Conservation (phyloP, 2,888 invertebrate species). For the Ditula angustiorana region DNA sequence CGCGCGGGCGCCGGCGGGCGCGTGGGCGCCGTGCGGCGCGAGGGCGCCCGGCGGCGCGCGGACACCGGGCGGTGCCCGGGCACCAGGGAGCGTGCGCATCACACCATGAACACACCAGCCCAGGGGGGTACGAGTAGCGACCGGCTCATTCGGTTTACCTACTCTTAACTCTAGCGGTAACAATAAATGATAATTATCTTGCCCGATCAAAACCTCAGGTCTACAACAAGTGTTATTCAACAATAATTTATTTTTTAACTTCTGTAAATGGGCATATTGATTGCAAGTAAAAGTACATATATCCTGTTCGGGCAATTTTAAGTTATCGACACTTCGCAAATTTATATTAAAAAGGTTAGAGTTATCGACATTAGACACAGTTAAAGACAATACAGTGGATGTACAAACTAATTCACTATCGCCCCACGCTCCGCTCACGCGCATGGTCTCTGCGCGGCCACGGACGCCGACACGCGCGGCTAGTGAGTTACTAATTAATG, state of each 20-base stretch:
- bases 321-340: background rate
- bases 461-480: background rate
- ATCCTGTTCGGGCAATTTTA: background rate
- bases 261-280: slow-evolving; percentile 21
- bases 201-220: slow-evolving; percentile 37
- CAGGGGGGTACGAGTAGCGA: slow-evolving; percentile 35
- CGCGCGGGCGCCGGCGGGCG: background rate
- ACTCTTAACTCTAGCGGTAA: slow-evolving; percentile 23
- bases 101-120: slow-evolving; percentile 39
- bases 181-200: slow-evolving; percentile 38
- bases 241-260: slow-evolving; percentile 7
- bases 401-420: background rate
- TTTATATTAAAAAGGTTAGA: background rate
- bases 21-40: too few species aligned
- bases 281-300: background rate
- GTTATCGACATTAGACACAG: background rate
- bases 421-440: slow-evolving; percentile 9
- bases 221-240: background rate
- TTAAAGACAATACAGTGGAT: background rate
- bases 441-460: background rate
- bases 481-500: background rate
- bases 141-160: slow-evolving; percentile 25
- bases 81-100: too few species aligned
- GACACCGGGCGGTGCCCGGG: background rate
- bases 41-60: background rate